These are phyloP conservation scores for Scomberomorus guttatus DNA, from an alignment of 2,797 vertebrate species.

Conservation along the genomic window DNA sequence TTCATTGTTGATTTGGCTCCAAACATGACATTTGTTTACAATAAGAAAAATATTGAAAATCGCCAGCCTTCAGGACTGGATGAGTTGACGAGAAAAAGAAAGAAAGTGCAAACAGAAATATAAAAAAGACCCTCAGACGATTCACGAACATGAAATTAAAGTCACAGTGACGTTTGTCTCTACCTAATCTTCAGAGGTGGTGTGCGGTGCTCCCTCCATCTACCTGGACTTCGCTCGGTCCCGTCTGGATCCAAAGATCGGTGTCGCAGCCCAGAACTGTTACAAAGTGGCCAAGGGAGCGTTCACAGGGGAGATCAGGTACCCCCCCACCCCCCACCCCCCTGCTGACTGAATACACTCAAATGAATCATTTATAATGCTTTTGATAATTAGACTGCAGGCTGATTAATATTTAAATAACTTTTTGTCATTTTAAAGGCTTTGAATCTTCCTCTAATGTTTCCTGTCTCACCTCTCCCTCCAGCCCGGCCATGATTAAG, in stretches of 20 bases:
- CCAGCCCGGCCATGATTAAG: slow-evolving; percentile 95
- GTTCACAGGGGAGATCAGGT: slow-evolving; percentile 98
- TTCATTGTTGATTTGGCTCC: too few relatives aligned
- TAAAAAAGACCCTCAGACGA: not conserved
- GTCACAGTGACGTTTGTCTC: too few relatives aligned
- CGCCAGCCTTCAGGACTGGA: too few relatives aligned
- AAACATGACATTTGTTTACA: too few relatives aligned
- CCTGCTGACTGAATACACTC: not conserved
- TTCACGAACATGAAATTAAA: not conserved
- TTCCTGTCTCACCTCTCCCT: not conserved
- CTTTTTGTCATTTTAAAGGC: not conserved
- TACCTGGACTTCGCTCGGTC: slow-evolving; percentile 93
- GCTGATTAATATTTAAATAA: not conserved
- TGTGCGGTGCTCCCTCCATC: slow-evolving; percentile 92
- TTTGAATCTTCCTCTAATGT: not conserved
- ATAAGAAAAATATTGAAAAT: too few relatives aligned
- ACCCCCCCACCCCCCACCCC: not conserved
- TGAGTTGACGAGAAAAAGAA: too few relatives aligned
- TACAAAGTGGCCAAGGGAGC: slow-evolving; percentile 95
- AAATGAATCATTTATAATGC: not conserved
- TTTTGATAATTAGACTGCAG: not conserved
- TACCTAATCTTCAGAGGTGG: slow-evolving; percentile 87
- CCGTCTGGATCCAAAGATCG: slow-evolving; percentile 89
- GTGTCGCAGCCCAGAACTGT: slow-evolving; percentile 94
- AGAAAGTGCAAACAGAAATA: not conserved